These are phyloP conservation scores for Mus caroli DNA, from an alignment of 2,797 vertebrate species.

Conservation along the genomic window DNA sequence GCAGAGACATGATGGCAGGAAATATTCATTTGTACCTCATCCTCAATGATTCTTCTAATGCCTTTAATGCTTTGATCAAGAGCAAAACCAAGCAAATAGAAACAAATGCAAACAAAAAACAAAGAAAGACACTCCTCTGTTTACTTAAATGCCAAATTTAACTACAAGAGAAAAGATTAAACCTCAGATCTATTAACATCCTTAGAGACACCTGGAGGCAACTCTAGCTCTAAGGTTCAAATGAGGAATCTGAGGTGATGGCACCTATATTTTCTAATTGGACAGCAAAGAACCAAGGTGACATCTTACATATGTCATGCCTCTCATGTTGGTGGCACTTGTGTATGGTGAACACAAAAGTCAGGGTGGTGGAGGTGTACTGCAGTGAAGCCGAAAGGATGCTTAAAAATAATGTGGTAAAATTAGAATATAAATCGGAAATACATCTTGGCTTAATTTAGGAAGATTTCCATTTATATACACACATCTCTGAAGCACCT, in stretches of 20 bases:
- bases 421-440: neutral
- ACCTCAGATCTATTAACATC: accelerated
- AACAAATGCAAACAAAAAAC: neutral
- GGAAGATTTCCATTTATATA: neutral
- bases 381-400: neutral
- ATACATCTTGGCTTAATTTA: neutral
- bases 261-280: neutral
- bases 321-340: too few relatives aligned
- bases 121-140: neutral
- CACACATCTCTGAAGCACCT: neutral
- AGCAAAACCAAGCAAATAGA: neutral
- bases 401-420: neutral
- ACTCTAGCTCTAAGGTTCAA: neutral
- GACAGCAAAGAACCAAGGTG: accelerated
- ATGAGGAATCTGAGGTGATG: neutral
- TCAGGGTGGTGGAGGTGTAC: neutral
- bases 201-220: neutral
- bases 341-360: neutral
- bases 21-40: accelerated
- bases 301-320: too few relatives aligned
- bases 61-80: neutral
- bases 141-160: too few relatives aligned
- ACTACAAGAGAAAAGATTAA: neutral
- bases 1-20: neutral
- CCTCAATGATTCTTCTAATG: neutral